Percentiles rank a stretch among this genome's conserved stretches.
Conservation (phyloP, 2,888 invertebrate species). For the Autographa gamma region DNA sequence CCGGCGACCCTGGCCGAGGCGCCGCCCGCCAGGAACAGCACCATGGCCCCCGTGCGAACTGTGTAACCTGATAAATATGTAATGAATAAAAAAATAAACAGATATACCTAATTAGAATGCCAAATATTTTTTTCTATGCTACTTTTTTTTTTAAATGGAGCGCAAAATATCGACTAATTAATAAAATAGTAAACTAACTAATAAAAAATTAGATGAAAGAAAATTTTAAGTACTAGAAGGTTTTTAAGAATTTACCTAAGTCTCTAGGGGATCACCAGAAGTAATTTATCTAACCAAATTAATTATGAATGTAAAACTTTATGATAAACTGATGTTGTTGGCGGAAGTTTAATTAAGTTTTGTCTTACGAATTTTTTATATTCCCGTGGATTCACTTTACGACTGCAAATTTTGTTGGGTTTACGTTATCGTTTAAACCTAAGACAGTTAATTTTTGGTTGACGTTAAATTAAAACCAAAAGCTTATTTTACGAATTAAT, state of each 20-base stretch:
- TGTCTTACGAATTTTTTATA: too few relatives aligned
- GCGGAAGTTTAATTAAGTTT: background rate
- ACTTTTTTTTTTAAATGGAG: background rate
- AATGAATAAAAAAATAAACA: background rate
- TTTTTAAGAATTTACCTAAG: background rate
- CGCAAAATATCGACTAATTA: too few relatives aligned
- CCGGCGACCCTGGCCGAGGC: slow-evolving; percentile 93
- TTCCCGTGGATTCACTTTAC: background rate
- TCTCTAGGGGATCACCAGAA: background rate
- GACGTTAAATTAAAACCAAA: background rate
- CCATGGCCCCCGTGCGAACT: slow-evolving; percentile 73
- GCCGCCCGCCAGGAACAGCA: slow-evolving; percentile 84
- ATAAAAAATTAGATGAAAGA: too few relatives aligned
- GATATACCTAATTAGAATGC: too few relatives aligned
- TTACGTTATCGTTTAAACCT: background rate
- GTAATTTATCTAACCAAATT: background rate
- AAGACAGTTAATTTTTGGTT: background rate
- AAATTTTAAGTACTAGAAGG: too few relatives aligned
- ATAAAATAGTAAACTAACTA: too few relatives aligned
- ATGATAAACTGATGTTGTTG: background rate
- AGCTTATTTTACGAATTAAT: too few relatives aligned
- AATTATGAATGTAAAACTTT: background rate
- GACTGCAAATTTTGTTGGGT: background rate
- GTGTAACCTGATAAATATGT: slow-evolving; percentile 64
- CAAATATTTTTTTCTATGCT: background rate